Evolutionary conservation across 30 jellyfish, hydroid and myxozoan genomes (phyloP).

Genomic region (Morbakka virulenta): DNA sequence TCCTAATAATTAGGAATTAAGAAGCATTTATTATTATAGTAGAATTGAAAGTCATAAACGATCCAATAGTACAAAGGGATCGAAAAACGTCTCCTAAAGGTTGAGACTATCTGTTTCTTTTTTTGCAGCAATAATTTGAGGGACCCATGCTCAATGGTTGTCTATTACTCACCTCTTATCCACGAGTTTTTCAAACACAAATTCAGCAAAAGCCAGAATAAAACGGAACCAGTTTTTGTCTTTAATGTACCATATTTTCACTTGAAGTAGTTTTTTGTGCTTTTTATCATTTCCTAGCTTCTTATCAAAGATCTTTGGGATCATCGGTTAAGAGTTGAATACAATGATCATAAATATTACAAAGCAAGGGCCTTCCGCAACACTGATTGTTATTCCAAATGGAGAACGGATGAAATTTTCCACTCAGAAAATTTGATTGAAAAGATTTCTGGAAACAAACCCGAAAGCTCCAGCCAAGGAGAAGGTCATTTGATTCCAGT

Average conservation of each 20-base stretch:
- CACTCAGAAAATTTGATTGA: constrained; percentile 23
- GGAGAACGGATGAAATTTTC: constrained; percentile 55
- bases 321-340: constrained; percentile 43
- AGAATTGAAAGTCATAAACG: too few relatives aligned
- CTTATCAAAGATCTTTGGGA: constrained; percentile 53
- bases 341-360: constrained; percentile 49
- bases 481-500: constrained; percentile 20
- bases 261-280: neutral
- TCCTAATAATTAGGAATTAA: too few relatives aligned
- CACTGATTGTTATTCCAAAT: constrained; percentile 54
- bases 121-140: too few relatives aligned
- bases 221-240: neutral
- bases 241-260: neutral
- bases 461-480: constrained; percentile 20
- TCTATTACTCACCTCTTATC: too few relatives aligned
- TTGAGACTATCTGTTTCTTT: too few relatives aligned
- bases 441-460: constrained; percentile 19
- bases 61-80: too few relatives aligned
- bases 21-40: too few relatives aligned
- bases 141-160: too few relatives aligned
- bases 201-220: too few relatives aligned
- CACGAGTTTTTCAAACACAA: too few relatives aligned
- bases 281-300: constrained; percentile 7
- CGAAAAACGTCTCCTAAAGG: too few relatives aligned
- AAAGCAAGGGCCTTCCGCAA: constrained; percentile 34